Conservation (phyloP, 2,888 invertebrate species). For the Drosophila paramelanica region DNA sequence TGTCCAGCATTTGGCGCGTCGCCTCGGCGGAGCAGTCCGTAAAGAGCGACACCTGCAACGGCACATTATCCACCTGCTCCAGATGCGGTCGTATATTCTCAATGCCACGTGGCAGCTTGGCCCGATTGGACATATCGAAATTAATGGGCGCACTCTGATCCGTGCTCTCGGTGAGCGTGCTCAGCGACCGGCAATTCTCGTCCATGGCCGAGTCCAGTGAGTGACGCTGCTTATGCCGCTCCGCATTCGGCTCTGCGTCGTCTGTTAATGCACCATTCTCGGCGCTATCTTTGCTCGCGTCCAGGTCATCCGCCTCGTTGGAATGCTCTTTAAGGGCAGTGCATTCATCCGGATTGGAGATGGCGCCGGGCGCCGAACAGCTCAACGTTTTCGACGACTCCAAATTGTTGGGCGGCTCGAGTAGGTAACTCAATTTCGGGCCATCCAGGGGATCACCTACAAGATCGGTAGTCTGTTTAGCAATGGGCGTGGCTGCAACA, state of each 20-base stretch:
- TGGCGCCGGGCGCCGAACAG: slow-evolving; percentile 94
- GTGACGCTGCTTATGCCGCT: slow-evolving; percentile 82
- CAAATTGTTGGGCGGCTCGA: slow-evolving; percentile 86
- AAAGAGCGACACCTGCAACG: slow-evolving; percentile 97
- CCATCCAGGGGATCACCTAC: slow-evolving; percentile 68
- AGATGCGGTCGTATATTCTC: slow-evolving; percentile 98
- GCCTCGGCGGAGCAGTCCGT: slow-evolving; percentile 98
- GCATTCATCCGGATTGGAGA: slow-evolving; percentile 85
- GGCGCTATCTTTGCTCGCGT: slow-evolving; percentile 39
- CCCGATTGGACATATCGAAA: slow-evolving; percentile 96
- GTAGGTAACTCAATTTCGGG: slow-evolving; percentile 79
- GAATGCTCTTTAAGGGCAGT: slow-evolving; percentile 60
- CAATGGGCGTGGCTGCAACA: slow-evolving; percentile 46
- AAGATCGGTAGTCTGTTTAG: slow-evolving; percentile 62
- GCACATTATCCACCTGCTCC: slow-evolving; percentile 98
- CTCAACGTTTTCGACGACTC: slow-evolving; percentile 91
- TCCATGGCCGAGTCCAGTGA: slow-evolving; percentile 87
- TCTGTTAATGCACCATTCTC: slow-evolving; percentile 55
- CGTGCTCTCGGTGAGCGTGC: slow-evolving; percentile 94
- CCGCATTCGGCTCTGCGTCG: slow-evolving; percentile 37
- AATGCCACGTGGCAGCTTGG: slow-evolving; percentile 97
- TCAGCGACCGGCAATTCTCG: slow-evolving; percentile 91
- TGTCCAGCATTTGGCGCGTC: slow-evolving; percentile 95
- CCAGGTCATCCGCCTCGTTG: slow-evolving; percentile 27
- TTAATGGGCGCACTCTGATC: slow-evolving; percentile 96